phyloP scores from a whole-genome alignment of 2,888 invertebrate species.

The Xestia c-nigrum region DNA sequence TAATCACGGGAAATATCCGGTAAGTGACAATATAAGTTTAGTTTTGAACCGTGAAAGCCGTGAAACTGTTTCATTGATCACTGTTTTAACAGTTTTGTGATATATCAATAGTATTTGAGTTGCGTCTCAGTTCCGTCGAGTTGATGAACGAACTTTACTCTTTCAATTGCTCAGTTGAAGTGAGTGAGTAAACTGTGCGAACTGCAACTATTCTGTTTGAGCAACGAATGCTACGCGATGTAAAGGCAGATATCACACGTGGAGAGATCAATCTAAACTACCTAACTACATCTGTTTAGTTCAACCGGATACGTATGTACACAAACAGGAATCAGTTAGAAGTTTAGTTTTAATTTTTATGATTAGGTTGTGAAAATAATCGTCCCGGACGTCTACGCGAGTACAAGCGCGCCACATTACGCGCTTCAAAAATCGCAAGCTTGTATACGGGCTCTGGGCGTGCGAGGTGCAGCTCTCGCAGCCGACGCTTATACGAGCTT shows the following conservation, averaged over 20 bases:
- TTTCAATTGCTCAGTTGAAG: constrained; percentile 11
- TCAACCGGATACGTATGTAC: too few relatives aligned
- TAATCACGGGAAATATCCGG: too few relatives aligned
- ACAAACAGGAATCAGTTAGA: too few relatives aligned
- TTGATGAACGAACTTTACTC: constrained; percentile 17
- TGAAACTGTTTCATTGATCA: too few relatives aligned
- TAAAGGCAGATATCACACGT: neutral
- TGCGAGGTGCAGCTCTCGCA: neutral
- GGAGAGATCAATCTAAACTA: neutral
- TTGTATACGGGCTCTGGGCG: neutral
- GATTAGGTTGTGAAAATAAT: neutral
- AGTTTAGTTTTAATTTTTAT: neutral
- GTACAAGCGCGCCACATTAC: neutral
- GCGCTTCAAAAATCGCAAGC: neutral
- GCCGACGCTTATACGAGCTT: neutral
- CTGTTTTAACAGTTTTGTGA: too few relatives aligned
- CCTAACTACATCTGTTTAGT: too few relatives aligned
- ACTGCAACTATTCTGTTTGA: neutral
- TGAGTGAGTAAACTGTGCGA: neutral
- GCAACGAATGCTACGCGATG: neutral
- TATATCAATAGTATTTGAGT: constrained; percentile 11
- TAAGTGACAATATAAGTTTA: too few relatives aligned
- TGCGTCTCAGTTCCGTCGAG: neutral
- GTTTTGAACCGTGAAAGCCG: too few relatives aligned
- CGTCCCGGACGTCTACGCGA: neutral